Evolutionary conservation across 2,888 invertebrate species (phyloP), one percentile per base, ranked within the genome.

Genomic region (Philereme transversata): DNA sequence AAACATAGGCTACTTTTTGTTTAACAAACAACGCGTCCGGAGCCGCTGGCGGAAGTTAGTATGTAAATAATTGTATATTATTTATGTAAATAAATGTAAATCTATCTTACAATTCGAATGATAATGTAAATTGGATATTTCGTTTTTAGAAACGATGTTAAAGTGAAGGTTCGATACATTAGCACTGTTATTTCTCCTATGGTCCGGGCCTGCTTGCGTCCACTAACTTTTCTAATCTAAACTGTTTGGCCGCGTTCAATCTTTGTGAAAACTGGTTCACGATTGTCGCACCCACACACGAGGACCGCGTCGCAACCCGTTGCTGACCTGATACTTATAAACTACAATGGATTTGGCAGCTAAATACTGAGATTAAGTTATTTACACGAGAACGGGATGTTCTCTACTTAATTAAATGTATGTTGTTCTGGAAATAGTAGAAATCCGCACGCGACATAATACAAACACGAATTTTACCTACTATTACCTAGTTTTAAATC

Each of bases 171-270:
- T 45, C n/a, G 9, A 4, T 10, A n/a, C n/a, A 4, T 10, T 10
- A 43, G 43, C 4, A 57, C 52, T 53, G 38, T 45, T 35, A 5
- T 11, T 36, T 36, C 10, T 33, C 47, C 53, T 38, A 6, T 38
- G 53, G 52, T 9, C 81, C 65, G 73, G 78, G 76, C 75, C 75
- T 74, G 80, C 76, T 75, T 74, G 52, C 75, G 59, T 78, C 76
- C 78, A 76, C 78, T 77, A 90, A 90, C 90, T 90, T 90, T 90
- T 90, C 90, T 90, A 87, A 90, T 90, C 89, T 89, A 90, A 90
- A 89, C 86, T 87, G 85, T 79, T 86, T 78, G 81, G 77, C 74
- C 76, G 65, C 71, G 68, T 68, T 69, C 69, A 72, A 73, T 73
- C 72, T 70, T 73, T 65, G 70, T 64, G 63, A 54, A 70, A 73